These are phyloP conservation scores for Oncopeltus fasciatus DNA, from an alignment of 1,140 invertebrate species.

Conservation along the genomic window DNA sequence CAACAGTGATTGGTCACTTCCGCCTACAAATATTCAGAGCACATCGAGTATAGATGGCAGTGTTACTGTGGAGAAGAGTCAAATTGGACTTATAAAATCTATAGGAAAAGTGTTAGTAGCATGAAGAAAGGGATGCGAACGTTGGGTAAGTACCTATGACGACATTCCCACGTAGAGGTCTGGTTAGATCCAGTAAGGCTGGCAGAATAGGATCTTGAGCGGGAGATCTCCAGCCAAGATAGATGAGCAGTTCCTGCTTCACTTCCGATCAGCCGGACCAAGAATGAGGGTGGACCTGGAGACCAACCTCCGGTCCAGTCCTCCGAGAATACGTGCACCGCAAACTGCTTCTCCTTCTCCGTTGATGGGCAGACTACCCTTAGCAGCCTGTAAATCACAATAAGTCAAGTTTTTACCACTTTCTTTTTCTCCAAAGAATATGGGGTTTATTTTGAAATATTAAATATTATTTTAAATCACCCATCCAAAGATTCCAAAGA, in stretches of 20 bases:
- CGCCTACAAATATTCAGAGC: too few relatives aligned
- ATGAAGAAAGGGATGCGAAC: too few relatives aligned
- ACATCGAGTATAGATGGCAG: too few relatives aligned
- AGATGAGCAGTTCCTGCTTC: slow-evolving; percentile 55
- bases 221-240: slow-evolving; percentile 64
- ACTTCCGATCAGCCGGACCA: slow-evolving; percentile 54
- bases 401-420: too few relatives aligned
- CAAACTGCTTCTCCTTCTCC: slow-evolving; percentile 44
- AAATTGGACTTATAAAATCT: too few relatives aligned
- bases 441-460: too few relatives aligned
- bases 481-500: not conserved
- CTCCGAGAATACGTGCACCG: slow-evolving; percentile 58
- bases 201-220: slow-evolving; percentile 42
- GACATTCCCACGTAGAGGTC: slow-evolving; percentile 4
- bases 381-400: slow-evolving; percentile 36
- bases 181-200: slow-evolving; percentile 31
- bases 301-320: slow-evolving; percentile 38
- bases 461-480: too few relatives aligned
- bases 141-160: slow-evolving; percentile 9
- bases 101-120: too few relatives aligned
- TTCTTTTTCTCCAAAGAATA: too few relatives aligned
- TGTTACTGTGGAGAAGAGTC: too few relatives aligned
- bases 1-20: too few relatives aligned
- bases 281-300: slow-evolving; percentile 38
- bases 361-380: slow-evolving; percentile 57